phyloP scores from a whole-genome alignment of 92 coral and sea anemone species.

The Ricordea florida region DNA sequence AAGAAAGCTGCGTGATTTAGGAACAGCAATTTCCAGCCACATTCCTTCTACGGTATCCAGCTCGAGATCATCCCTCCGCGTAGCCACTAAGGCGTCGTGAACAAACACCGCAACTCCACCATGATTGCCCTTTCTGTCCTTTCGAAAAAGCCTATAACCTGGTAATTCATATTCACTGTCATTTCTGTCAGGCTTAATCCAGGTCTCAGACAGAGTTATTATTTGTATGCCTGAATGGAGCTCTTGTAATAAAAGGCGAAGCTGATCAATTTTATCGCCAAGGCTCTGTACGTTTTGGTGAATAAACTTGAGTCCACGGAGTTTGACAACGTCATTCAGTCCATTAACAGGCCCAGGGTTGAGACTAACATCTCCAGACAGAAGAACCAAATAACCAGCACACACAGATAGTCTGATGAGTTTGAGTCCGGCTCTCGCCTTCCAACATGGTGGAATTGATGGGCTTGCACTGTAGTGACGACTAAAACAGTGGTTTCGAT shows the following conservation, averaged over 20 bases:
- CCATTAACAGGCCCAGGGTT: slow-evolving; percentile 15
- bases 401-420: slow-evolving; percentile 5
- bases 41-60: slow-evolving; percentile 13
- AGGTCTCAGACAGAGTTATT: slow-evolving; percentile 42
- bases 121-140: too few relatives aligned
- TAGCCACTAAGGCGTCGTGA: slow-evolving; percentile 13
- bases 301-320: slow-evolving; percentile 28
- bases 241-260: slow-evolving; percentile 29
- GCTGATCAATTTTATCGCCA: slow-evolving; percentile 34
- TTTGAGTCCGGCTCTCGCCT: slow-evolving; percentile 5
- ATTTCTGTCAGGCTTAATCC: slow-evolving; percentile 37
- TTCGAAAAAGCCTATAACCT: slow-evolving; percentile 34
- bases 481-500: slow-evolving; percentile 5
- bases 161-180: slow-evolving; percentile 39
- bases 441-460: slow-evolving; percentile 30
- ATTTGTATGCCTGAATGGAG: slow-evolving; percentile 30
- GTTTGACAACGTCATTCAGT: slow-evolving; percentile 20
- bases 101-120: slow-evolving; percentile 60
- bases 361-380: slow-evolving; percentile 20
- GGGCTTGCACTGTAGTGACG: slow-evolving; percentile 5
- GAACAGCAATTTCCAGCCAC: slow-evolving; percentile 47
- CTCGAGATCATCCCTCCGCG: slow-evolving; percentile 46
- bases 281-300: slow-evolving; percentile 55
- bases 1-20: slow-evolving; percentile 49
- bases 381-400: slow-evolving; percentile 13